These are phyloP conservation scores for Phymastichus coffea DNA, from an alignment of 1,140 invertebrate genomes.

Conservation along the genomic window DNA sequence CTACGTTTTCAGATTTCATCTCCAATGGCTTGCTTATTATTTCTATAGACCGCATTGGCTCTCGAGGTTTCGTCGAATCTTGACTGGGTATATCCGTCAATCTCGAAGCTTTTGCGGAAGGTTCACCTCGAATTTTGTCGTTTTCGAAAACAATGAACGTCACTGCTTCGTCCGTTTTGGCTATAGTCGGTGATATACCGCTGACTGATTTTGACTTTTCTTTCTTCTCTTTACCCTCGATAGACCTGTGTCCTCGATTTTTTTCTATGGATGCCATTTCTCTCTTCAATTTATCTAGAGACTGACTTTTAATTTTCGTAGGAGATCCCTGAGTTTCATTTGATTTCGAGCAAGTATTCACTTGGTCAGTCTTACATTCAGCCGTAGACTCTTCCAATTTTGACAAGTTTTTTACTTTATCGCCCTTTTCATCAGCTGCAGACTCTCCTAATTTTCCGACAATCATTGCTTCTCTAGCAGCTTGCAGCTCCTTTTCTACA, in stretches of 20 bases:
- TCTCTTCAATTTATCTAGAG: not conserved
- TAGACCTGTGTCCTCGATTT: not conserved
- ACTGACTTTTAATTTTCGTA: not conserved
- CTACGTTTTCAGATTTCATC: too few relatives aligned
- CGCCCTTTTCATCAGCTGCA: not conserved
- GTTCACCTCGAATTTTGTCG: not conserved
- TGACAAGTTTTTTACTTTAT: not conserved
- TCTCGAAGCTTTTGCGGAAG: too few relatives aligned
- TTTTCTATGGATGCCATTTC: not conserved
- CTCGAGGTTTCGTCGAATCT: too few relatives aligned
- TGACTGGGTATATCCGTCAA: not conserved
- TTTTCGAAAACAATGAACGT: constrained; percentile 20
- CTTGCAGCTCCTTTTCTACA: constrained; percentile 13
- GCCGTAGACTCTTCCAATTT: not conserved
- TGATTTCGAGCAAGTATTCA: not conserved
- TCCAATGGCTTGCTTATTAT: too few relatives aligned
- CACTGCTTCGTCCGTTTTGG: constrained; percentile 14
- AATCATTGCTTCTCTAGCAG: not conserved
- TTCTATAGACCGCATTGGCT: too few relatives aligned
- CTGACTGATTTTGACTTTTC: not conserved
- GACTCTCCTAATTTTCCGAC: not conserved
- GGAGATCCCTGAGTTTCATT: not conserved
- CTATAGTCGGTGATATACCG: not conserved
- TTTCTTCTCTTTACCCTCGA: not conserved
- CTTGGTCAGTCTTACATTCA: not conserved